Percentiles rank a stretch among this genome's conserved stretches.
Conservation (phyloP, 2,797 vertebrate genomes). For the Neomorphus geoffroyi region DNA sequence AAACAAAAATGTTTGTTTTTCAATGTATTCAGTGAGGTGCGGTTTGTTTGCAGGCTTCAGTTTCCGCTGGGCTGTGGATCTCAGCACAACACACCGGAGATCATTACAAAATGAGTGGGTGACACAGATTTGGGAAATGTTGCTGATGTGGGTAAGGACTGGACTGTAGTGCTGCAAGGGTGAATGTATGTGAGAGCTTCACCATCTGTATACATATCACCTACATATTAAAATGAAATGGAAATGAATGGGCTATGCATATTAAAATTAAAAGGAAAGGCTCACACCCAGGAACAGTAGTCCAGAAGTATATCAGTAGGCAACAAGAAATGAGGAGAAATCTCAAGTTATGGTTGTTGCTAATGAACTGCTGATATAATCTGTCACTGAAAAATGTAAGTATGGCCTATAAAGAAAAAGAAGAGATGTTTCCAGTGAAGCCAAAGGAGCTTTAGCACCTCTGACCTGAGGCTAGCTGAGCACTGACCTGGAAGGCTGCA, state of each 20-base stretch:
- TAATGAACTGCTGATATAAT: background rate
- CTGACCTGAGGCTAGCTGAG: background rate
- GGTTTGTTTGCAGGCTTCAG: background rate
- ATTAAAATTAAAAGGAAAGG: background rate
- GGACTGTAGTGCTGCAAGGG: background rate
- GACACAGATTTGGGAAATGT: background rate
- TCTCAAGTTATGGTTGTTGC: background rate
- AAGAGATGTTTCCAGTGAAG: background rate
- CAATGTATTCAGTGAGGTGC: background rate
- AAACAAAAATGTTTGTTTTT: background rate
- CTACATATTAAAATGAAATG: background rate
- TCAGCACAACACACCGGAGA: rapidly evolving
- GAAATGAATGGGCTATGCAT: too few species aligned
- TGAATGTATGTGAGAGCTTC: rapidly evolving
- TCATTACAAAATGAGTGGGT: background rate
- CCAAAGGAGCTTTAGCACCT: background rate
- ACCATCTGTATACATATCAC: too few species aligned
- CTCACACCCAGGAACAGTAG: background rate
- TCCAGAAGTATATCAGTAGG: background rate
- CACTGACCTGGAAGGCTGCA: background rate
- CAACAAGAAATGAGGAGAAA: background rate
- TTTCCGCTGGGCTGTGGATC: background rate
- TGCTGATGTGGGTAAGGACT: background rate
- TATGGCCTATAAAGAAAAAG: background rate
- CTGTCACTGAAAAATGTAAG: background rate